Conservation (phyloP, 2,888 invertebrate species). For the Eudasyphora cyanicolor region DNA sequence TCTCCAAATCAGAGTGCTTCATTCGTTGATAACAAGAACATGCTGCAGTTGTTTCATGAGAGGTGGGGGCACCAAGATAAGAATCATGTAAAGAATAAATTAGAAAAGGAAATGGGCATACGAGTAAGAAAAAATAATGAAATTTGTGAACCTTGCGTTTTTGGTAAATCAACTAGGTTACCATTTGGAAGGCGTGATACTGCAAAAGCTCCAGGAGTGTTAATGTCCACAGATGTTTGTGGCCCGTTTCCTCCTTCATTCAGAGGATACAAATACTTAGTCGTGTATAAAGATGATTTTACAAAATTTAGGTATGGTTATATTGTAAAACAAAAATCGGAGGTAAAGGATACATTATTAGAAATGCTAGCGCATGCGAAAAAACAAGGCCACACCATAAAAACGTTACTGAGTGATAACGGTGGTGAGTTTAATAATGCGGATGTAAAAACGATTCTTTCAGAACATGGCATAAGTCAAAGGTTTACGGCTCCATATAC, state of each 20-base stretch:
- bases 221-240: constrained; percentile 51
- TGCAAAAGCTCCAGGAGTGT: constrained; percentile 38
- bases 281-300: too few relatives aligned
- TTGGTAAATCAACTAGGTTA: constrained; percentile 33
- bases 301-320: too few relatives aligned
- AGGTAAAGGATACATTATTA: too few relatives aligned
- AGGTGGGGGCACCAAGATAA: constrained; percentile 38
- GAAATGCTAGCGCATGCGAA: too few relatives aligned
- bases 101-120: constrained; percentile 26
- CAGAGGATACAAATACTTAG: too few relatives aligned
- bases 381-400: too few relatives aligned
- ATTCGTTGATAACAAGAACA: not conserved
- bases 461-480: too few relatives aligned
- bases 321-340: too few relatives aligned
- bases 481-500: too few relatives aligned
- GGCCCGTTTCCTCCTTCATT: constrained; percentile 37
- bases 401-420: too few relatives aligned
- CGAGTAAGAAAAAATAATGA: not conserved
- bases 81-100: constrained; percentile 36
- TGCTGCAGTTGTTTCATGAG: constrained; percentile 42
- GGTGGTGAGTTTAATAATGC: too few relatives aligned
- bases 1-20: not conserved
- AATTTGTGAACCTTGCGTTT: constrained; percentile 40
- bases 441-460: too few relatives aligned
- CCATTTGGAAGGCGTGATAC: constrained; percentile 40